Conservation (phyloP, 2,113 vertebrate genomes). For the Telmatochromis bifrenatus region DNA sequence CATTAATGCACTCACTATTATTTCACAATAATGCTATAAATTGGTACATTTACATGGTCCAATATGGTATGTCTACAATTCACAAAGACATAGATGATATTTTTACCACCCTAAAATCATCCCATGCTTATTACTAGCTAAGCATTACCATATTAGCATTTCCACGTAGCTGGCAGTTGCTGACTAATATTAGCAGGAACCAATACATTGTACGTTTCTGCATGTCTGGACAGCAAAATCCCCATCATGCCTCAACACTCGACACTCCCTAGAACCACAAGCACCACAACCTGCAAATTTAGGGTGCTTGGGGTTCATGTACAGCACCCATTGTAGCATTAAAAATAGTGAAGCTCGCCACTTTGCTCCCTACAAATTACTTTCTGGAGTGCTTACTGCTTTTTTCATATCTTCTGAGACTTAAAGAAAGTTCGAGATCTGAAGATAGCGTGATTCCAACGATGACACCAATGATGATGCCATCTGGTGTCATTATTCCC, state of each 20-base stretch:
- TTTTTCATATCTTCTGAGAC: background rate
- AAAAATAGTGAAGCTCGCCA: background rate
- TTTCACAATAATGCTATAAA: background rate
- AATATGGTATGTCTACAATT: background rate
- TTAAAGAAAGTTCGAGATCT: background rate
- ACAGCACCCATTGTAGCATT: background rate
- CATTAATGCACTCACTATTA: background rate
- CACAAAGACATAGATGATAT: background rate
- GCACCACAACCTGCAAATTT: background rate
- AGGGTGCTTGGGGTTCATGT: background rate
- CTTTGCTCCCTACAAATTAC: accelerated
- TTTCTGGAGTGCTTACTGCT: background rate
- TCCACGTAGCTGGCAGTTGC: background rate
- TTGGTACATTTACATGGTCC: background rate
- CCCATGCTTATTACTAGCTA: background rate
- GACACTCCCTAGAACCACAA: background rate
- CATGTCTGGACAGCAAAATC: background rate
- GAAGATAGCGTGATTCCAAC: background rate
- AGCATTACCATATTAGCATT: background rate
- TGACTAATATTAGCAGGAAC: background rate
- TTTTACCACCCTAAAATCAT: background rate
- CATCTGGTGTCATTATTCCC: background rate
- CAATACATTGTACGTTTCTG: background rate
- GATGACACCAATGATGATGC: background rate
- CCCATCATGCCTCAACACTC: background rate